phyloP scores from a whole-genome alignment of 2,888 invertebrate species.

The Corbicula japonica region DNA sequence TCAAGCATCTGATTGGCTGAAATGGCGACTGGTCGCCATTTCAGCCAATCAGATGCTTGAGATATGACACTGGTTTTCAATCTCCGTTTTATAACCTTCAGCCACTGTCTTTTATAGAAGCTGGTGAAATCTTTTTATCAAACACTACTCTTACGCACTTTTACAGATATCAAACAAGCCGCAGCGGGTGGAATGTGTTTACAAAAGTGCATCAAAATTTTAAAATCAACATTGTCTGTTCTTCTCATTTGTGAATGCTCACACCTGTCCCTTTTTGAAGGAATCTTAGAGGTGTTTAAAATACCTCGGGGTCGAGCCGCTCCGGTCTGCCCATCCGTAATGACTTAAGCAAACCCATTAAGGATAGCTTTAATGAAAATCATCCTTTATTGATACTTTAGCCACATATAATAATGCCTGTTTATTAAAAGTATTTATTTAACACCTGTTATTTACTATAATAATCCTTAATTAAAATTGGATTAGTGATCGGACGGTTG shows the following conservation, averaged over 20 bases:
- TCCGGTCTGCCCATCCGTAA: conserved; percentile 28
- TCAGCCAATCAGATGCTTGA: too few species aligned
- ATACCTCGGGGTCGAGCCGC: conserved; percentile 10
- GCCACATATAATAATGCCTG: conserved; percentile 40
- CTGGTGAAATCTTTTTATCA: too few species aligned
- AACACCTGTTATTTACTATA: conserved; percentile 46
- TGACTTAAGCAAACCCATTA: conserved; percentile 35
- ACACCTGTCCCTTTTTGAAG: conserved; percentile 47
- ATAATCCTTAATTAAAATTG: conserved; percentile 45
- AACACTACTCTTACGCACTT: too few species aligned
- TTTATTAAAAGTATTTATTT: conserved; percentile 49
- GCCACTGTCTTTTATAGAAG: too few species aligned
- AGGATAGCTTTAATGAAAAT: conserved; percentile 32
- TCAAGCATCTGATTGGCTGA: too few species aligned
- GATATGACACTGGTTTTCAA: too few species aligned
- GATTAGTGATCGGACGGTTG: conserved; percentile 8
- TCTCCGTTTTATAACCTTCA: too few species aligned
- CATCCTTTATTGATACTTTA: conserved; percentile 50
- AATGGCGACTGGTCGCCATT: too few species aligned
- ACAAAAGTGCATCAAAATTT: conserved; percentile 24
- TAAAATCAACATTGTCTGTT: conserved; percentile 23
- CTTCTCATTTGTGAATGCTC: conserved; percentile 12
- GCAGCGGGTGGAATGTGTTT: too few species aligned
- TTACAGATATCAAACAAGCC: too few species aligned
- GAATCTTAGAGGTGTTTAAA: conserved; percentile 4